These are phyloP conservation scores for Ophion ventricosus DNA, from an alignment of 2,888 invertebrate species.

Conservation along the genomic window DNA sequence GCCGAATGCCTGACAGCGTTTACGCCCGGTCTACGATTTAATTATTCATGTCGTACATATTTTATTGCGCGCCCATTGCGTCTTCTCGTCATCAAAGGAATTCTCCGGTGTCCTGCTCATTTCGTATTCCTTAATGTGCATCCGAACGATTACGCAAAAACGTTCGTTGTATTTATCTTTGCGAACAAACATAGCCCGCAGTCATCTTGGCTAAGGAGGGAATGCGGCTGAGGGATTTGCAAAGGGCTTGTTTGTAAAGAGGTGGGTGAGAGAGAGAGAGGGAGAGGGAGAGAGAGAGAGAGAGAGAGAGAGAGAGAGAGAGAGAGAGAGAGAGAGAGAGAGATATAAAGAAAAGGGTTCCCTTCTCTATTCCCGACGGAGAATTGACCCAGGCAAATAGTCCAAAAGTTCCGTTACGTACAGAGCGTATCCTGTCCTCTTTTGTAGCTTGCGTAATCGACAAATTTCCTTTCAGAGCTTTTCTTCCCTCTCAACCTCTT, in stretches of 20 bases:
- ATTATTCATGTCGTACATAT: background rate
- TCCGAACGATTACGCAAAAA: conserved; percentile 29
- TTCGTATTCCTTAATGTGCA: conserved; percentile 14
- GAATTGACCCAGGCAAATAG: conserved; percentile 53
- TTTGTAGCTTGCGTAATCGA: background rate
- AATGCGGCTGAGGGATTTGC: conserved; percentile 21
- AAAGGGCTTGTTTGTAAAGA: conserved; percentile 21
- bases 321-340: no score
- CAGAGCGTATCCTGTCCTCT: background rate
- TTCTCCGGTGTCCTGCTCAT: conserved; percentile 10
- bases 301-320: background rate
- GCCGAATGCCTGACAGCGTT: background rate
- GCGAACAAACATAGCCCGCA: conserved; percentile 17
- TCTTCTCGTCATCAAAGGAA: conserved; percentile 8
- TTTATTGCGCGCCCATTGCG: background rate
- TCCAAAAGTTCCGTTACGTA: conserved; percentile 45
- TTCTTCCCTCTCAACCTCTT: conserved; percentile 3
- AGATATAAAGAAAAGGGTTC: no score
- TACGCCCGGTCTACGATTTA: background rate
- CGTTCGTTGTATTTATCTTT: conserved; percentile 31
- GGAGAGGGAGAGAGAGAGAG: background rate
- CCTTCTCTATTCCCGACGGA: conserved; percentile 8
- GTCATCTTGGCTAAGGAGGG: conserved; percentile 1
- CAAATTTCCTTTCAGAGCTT: conserved; percentile 30
- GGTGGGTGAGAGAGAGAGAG: background rate